Base-by-base conservation (phyloP, 2,888 invertebrate species). In the Quadroppia sp. region DNA sequence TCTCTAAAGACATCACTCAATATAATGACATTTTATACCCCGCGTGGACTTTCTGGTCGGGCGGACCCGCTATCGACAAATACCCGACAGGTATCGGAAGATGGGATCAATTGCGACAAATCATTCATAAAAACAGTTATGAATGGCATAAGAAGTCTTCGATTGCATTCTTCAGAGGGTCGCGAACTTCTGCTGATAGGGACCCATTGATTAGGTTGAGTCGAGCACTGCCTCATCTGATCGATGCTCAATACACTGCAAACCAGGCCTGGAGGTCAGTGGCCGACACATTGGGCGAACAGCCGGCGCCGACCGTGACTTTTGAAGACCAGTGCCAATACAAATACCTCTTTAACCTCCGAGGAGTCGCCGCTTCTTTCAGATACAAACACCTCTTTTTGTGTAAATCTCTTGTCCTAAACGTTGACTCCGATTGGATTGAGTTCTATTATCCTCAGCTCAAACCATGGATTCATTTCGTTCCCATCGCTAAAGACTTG, bases 11-110 rank as follows among this genome's bases (percentile, higher is more conserved):
- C 89, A 89, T 90, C 0, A 80, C 82, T 56, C 89, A 92, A 45
- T 91, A 92, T 83, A 86, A 86, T 82, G 98, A 98, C 81, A 93
- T 98, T 76, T 91, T 91, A 88, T 86, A 85, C 78, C 97, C 97
- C 0, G 92, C 96, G 0, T 98, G 97, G 97, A 89, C 94, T 53
- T 98, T 98, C 83, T 95, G 96, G 95, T 94, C 94, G 83, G 97
- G 97, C 32, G 98, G 98, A 0, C 98, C 98, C 17, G 96, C 97
- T 0, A 96, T 97, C 78, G 88, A 90, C 48, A 84, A 95, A 13
- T 95, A 96, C 84, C 97, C 97, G 0, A 89, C 88, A 72, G 97
- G 97, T 25, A 88, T 97, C 77, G 97, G 96, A 0, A 86, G 94
- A 56, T 98, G 97, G 97, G 95, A 96, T 82, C 82, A 88, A 78